Evolutionary conservation across 2,888 invertebrate species (phyloP).

Genomic region (Hirtodrosophila histrioides): DNA sequence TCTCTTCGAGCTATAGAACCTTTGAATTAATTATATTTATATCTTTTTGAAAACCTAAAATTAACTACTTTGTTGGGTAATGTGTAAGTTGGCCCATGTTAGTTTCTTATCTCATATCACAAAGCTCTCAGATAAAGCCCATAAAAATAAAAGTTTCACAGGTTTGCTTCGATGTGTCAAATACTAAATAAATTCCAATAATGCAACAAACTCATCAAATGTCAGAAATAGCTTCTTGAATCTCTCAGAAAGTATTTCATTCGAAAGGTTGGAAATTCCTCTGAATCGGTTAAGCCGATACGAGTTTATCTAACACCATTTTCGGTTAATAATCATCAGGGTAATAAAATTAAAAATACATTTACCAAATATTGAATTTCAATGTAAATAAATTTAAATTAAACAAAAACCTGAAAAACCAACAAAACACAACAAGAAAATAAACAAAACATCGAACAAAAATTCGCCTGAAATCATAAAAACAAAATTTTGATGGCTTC

Average conservation of each 20-base stretch:
- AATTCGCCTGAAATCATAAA: constrained; percentile 81
- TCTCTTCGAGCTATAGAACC: too few species aligned
- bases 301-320: constrained; percentile 36
- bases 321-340: constrained; percentile 59
- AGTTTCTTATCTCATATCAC: neutral
- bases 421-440: constrained; percentile 20
- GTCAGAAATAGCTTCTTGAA: constrained; percentile 10
- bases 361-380: constrained; percentile 82
- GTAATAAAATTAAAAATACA: constrained; percentile 70
- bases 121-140: neutral
- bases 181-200: constrained; percentile 13
- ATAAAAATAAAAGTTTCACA: constrained; percentile 33
- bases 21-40: too few species aligned
- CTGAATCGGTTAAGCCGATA: constrained; percentile 38
- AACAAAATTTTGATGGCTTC: constrained; percentile 67
- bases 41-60: too few species aligned
- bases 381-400: constrained; percentile 78
- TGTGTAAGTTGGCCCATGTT: too few species aligned
- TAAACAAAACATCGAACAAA: constrained; percentile 22
- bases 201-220: constrained; percentile 13
- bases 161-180: constrained; percentile 29
- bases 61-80: too few species aligned
- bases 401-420: constrained; percentile 47
- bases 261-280: constrained; percentile 43
- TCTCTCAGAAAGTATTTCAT: neutral